Percentiles rank a stretch among this genome's conserved stretches.
Conservation (phyloP, 2,797 vertebrate species). For the Falco naumanni region DNA sequence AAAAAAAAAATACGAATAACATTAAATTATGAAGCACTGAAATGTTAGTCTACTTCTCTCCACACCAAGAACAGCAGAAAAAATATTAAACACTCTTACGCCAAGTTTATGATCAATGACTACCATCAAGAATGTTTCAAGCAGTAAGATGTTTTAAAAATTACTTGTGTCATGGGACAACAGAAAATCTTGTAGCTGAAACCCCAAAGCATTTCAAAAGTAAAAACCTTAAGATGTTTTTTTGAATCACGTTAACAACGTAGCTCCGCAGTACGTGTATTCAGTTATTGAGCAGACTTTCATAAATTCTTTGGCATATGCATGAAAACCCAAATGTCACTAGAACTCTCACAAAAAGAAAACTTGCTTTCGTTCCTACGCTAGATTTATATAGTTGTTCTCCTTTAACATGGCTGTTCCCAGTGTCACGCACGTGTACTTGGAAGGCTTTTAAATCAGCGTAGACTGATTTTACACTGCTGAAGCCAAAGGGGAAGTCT, state of each 20-base stretch:
- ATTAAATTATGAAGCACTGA: neutral
- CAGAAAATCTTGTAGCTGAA: neutral
- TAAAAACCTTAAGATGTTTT: neutral
- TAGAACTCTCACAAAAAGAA: neutral
- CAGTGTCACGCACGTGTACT: neutral
- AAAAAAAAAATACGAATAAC: neutral
- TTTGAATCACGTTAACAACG: neutral
- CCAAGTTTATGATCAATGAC: neutral
- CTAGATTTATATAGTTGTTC: neutral
- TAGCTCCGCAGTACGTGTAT: neutral
- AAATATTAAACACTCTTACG: neutral
- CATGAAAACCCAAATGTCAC: neutral
- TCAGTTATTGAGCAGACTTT: neutral
- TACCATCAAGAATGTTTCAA: fast-evolving
- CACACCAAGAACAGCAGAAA: neutral
- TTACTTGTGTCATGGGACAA: neutral
- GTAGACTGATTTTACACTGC: neutral
- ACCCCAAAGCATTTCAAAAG: neutral
- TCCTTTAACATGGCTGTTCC: neutral
- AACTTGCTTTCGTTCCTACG: neutral
- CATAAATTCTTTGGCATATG: neutral
- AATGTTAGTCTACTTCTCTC: neutral
- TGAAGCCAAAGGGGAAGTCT: constrained; percentile 34
- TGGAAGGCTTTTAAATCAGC: constrained; percentile 19
- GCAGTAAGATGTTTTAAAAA: neutral